Evolutionary conservation across 35 echinoderm and acorn worm genomes (phyloP), one percentile per base, ranked within the genome.

Genomic region (Apostichopus japonicus): DNA sequence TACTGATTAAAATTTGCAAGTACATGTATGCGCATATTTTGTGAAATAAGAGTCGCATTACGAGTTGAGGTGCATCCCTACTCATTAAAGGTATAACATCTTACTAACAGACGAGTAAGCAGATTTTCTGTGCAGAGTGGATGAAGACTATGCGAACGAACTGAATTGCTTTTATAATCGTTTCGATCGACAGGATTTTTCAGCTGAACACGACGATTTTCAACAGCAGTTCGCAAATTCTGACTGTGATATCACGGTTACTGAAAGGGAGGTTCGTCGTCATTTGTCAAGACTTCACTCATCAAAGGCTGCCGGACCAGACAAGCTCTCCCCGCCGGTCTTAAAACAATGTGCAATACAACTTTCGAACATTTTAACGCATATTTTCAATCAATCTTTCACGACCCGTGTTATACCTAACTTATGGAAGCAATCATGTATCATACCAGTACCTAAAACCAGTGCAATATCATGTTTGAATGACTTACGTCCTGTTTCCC

Each of bases 271-370:
- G 23, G 72, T 75, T 44, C 24, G 17, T 77, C 16, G 52, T 76
- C 65, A 27, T 77, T 90, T 90, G 44, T 5, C 65, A 5, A 52
- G 24, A 13, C 90, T 78, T 5, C 11, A 91, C 72, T 79, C 73
- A 51, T 91, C 90, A 0, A 91, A 91, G 53, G 90, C 90, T 72
- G 56, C 90, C 23, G 57, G 90, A 54, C 71, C 90, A 79, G 90
- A 91, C 53, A 55, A 79, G 13, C 77, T 92, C 4, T 51, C 79
- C 24, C 78, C 57, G 24, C 79, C 23, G 24, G 56, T 92, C 4
- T 83, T 84, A 21, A 92, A 92, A 67, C 53, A 81, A 11, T 92
- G 90, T 92, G 90, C 90, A 22, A 79, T 51, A 5, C 90, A 92
- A 77, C 25, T 83, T 19, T 5, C 91, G 5, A 63, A 83, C 56